Base-by-base conservation (phyloP, 2,888 invertebrate species). In the Dendrolimus houi region DNA sequence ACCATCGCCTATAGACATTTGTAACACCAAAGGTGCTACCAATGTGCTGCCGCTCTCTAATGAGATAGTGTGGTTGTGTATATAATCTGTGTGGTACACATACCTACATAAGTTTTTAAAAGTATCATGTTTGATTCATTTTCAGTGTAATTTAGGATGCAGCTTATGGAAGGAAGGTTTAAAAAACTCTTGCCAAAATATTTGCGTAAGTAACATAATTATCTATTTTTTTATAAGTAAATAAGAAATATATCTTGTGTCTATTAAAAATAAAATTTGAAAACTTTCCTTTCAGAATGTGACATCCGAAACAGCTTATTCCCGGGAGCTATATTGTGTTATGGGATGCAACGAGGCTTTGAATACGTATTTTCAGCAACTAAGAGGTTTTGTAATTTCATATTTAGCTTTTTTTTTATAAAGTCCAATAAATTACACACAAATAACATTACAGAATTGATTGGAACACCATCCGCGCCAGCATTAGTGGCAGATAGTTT, bases 291-390 rank as follows among this genome's bases (percentile, higher is more conserved):
- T 90, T 42, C 87, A 95, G 95, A 95, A 95, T 81, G 94, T 93
- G 63, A 94, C 94, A 13, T 92, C 93, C 59, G 94, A 94, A 68
- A 89, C 93, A 29, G 88, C 94, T 54, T 92, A 94, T 60, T 93
- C 94, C 1, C 92, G 94, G 71, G 94, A 94, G 76, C 83, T 95
- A 14, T 95, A 95, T 75, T 96, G 96, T 75, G 94, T 95, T 42
- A 94, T 95, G 87, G 96, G 96, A 58, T 97, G 97, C 80, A 95
- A 95, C 75, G 94, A 94, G 74, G 96, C 96, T 56, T 86, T 96
- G 56, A 94, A 94, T 69, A 92, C 93, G 59, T 96, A 96, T 79
- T 94, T 94, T 68, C 93, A 94, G 72, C 92, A 93, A 74, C 83
- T 96, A 60, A 92, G 92, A 92, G 94, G 95, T 95, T 70, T 66